Conservation (phyloP, 1,140 invertebrate species). For the Temnothorax curvispinosus region DNA sequence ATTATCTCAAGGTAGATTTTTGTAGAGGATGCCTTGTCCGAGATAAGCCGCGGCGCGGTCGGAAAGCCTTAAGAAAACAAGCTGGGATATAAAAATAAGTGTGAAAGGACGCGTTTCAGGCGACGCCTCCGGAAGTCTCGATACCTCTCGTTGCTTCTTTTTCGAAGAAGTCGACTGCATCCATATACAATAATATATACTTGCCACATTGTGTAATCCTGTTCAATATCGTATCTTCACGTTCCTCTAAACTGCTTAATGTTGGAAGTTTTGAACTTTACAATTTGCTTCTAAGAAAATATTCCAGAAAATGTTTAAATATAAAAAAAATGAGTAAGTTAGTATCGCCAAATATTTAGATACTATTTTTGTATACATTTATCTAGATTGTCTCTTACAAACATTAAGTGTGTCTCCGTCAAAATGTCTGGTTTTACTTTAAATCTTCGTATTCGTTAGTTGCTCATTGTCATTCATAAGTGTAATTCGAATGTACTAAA, state of each 20-base stretch:
- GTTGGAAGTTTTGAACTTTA: background rate
- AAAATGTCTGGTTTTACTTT: background rate
- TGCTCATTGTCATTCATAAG: background rate
- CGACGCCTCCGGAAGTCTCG: conserved; percentile 33
- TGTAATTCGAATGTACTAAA: background rate
- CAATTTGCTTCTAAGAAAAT: background rate
- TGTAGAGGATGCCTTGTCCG: background rate
- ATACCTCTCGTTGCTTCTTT: conserved; percentile 32
- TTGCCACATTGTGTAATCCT: background rate
- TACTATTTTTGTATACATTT: background rate
- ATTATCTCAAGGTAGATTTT: conserved; percentile 48
- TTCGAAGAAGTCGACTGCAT: conserved; percentile 11
- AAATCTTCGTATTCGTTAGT: background rate
- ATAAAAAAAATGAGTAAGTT: background rate
- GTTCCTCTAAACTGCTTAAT: background rate
- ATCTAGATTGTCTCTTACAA: background rate
- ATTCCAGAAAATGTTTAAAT: background rate
- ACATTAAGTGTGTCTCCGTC: background rate
- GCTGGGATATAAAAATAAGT: conserved; percentile 58
- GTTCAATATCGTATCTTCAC: background rate
- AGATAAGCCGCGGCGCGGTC: conserved; percentile 1
- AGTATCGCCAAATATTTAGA: background rate
- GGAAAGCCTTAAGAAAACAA: conserved; percentile 65
- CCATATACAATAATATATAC: conserved; percentile 7
- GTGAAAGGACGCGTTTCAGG: conserved; percentile 46